Base-by-base conservation (phyloP, 2,113 vertebrate genomes). In the Pholis gunnellus region DNA sequence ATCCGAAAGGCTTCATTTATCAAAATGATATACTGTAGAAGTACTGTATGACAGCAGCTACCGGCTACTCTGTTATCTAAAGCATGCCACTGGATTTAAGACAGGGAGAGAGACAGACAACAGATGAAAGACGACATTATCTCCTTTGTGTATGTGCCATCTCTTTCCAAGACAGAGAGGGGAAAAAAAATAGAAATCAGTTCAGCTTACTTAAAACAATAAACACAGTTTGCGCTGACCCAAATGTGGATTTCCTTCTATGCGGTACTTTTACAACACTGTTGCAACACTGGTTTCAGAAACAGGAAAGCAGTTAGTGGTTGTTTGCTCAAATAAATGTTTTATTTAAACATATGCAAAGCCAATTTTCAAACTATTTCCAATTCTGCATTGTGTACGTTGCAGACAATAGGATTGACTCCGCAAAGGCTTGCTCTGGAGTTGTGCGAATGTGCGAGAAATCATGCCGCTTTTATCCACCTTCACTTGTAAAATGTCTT, bases 401-500 rank as follows among this genome's bases (percentile, higher is more conserved):
- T 44, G 67, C 20, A 14, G 15, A 31, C 65, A 68, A 10, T 67
- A 44, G 65, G 6, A 34, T n/a, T 9, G 18, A 22, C 29, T 54
- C 31, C 68, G 36, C 20, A 69, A 52, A 67, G 2, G 10, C 13
- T 34, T 59, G 15, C 34, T 70, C 22, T 64, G 17, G 34, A 74
- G 52, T 57, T 67, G 46, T 50, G n/a, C 9, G 34, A 72, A 68
- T 74, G 50, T 54, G 29, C 5, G 17, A 78, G 68, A 83, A 77
- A 81, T 81, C 44, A n/a, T 60, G 52, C 22, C 0, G 31, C 56
- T 79, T 92, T 83, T 85, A 75, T 89, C 79, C 70, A 69, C 57
- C 76, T 79, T 84, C 25, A 52, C 77, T 75, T 64, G 72, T 81
- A 66, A 86, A 85, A 84, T 15, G 1, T 56, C 38, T 83, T 90